A percentile compares a stretch with the other conserved stretches of the same genome.
Evolutionary conservation across 1,140 invertebrate species (phyloP).

Genomic region (Scaptomyza pallida): DNA sequence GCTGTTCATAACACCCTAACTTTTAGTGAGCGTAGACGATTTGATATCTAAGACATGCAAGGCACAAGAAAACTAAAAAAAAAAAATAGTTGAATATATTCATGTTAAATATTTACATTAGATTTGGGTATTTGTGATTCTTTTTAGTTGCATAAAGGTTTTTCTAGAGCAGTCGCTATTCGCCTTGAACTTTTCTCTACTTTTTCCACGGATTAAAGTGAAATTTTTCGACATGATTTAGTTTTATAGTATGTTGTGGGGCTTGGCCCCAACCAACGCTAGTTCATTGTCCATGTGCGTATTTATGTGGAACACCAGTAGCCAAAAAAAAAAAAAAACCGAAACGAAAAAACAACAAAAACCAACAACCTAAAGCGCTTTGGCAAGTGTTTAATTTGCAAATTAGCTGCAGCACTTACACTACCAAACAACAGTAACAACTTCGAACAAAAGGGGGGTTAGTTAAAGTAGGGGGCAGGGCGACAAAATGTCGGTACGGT

Average conservation of each 20-base stretch:
- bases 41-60: too few species aligned
- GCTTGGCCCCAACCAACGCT: slow-evolving; percentile 7
- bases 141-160: too few species aligned
- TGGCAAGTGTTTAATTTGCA: slow-evolving; percentile 50
- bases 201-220: slow-evolving; percentile 47
- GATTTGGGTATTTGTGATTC: too few species aligned
- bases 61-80: too few species aligned
- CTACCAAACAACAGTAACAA: slow-evolving; percentile 18
- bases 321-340: slow-evolving; percentile 17
- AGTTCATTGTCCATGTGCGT: slow-evolving; percentile 38
- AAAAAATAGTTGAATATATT: too few species aligned
- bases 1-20: slow-evolving; percentile 24
- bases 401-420: slow-evolving; percentile 53
- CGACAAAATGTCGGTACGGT: slow-evolving; percentile 49
- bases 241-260: slow-evolving; percentile 33
- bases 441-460: background rate
- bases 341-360: slow-evolving; percentile 5
- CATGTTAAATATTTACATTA: too few species aligned
- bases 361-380: slow-evolving; percentile 5
- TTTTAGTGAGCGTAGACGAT: background rate
- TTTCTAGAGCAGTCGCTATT: background rate
- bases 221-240: slow-evolving; percentile 76
- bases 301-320: slow-evolving; percentile 67
- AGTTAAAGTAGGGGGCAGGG: slow-evolving; percentile 3
- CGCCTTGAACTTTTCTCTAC: slow-evolving; percentile 4